phyloP scores from a whole-genome alignment of 1,140 invertebrate genomes.

The Zaprionus africanus region DNA sequence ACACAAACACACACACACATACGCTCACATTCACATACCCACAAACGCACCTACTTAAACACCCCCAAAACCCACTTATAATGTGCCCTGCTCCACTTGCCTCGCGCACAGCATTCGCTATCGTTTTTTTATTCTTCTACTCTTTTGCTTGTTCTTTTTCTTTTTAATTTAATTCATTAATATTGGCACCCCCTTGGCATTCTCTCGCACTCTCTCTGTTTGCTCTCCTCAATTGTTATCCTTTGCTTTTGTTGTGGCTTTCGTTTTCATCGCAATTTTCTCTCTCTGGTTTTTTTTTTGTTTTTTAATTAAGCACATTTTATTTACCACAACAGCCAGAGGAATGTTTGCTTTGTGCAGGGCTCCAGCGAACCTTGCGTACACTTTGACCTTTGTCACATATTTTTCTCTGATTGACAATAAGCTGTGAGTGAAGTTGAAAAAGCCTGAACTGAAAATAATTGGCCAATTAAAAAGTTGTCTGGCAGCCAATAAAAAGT shows the following conservation, averaged over 20 bases:
- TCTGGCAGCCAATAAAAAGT: conserved; percentile 27
- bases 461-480: conserved; percentile 36
- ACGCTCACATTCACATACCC: neutral
- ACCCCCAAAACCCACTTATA: conserved; percentile 16
- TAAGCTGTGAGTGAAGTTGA: conserved; percentile 23
- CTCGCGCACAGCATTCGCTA: neutral
- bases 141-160: neutral
- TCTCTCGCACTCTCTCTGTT: neutral
- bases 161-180: conserved; percentile 65
- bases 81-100: neutral
- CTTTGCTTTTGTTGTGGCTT: conserved; percentile 25
- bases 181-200: conserved; percentile 36
- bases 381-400: conserved; percentile 49
- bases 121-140: neutral
- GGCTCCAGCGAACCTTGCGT: neutral
- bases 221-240: conserved; percentile 8
- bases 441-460: conserved; percentile 13
- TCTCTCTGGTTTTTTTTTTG: conserved; percentile 1
- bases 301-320: conserved; percentile 33
- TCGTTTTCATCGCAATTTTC: conserved; percentile 7
- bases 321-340: conserved; percentile 16
- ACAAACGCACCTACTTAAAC: neutral
- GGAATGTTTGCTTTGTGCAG: neutral
- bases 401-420: conserved; percentile 57
- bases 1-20: conserved; percentile 6